Base-by-base conservation (phyloP, 2,113 vertebrate genomes). In the Chrysemys picta region DNA sequence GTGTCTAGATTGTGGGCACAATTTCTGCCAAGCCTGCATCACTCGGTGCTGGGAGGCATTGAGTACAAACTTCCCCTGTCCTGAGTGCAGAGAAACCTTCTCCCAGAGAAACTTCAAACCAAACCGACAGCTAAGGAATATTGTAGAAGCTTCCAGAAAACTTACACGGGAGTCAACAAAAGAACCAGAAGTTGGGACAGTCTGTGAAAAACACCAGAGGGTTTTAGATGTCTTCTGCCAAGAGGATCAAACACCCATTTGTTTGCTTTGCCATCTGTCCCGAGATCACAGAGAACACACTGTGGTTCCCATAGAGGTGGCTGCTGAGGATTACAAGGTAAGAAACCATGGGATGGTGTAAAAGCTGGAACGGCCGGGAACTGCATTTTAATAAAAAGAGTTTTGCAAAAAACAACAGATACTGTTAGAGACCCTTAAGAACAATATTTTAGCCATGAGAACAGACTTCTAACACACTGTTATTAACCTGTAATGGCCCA, bases 1-100 rank as follows among this genome's bases (percentile, higher is more conserved):
- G 13, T 80, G 4, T 52, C 31, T 52, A 6, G 79, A 80, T 5
- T 80, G 79, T 21, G 49, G 93, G 14, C 96, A 97, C 89, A 94
- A 97, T 88, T 98, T 97, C 95, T 97, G 97, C 90, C 90, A 80
- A 0, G 75, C 92, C 25, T 98, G 98, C 85, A 96, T 98, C 95
- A 82, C 25, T 22, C 25, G 85, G n/a, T 95, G 83, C 82, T 98
- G 97, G 97, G 89, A 96, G n/a, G 94, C 93, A 65, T 80, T 79
- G 3, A 79, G 56, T 47, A 91, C 6, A 42, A 25, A 42, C 25
- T 97, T 94, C 79, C 72, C 92, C 53, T 98, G 98, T 90, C 98
- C 97, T 0, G 92, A 97, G 49, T 98, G 50, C 50, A 50, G 50
- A 1, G 96, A 98, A 94, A 85, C 96, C 29, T 62, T 62, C 8